Base-by-base conservation (phyloP, 2,113 vertebrate species). In the Corythoichthys haematopterus region DNA sequence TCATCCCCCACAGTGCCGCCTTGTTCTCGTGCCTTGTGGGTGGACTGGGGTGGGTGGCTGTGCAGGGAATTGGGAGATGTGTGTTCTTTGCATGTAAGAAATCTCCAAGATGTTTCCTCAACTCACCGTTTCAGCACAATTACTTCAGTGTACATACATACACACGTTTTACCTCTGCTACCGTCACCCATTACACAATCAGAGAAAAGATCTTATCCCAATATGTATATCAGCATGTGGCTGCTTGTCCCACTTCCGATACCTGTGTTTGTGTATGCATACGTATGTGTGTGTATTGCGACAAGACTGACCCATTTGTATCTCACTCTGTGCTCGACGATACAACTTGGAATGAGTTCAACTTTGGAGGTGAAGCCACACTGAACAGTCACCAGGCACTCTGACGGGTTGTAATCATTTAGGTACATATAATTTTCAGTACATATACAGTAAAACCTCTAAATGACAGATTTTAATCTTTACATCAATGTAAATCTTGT, bases 231-330 rank as follows among this genome's bases (percentile, higher is more conserved):
- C 89, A 88, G 90, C 83, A 85, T 90, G 90, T 88, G 86, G 83
- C 81, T 86, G 83, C 81, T 86, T 92, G 90, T 88, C 89, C 89
- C 86, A 92, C 78, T 91, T 92, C 85, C 80, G 85, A 74, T 79
- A 86, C 79, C 79, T 77, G 81, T 75, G 72, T 13, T 7, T 79
- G 15, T 79, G 73, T 70, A 72, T 67, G 69, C 66, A 37, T 73
- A 63, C 77, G 71, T 72, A 65, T 68, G 57, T 70, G 65, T 75
- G 74, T 74, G 70, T 85, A 86, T 84, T 91, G 89, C 86, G 80
- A 88, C 88, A 90, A 87, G 79, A 85, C 73, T 90, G 90, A 91
- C 90, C 89, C 84, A 91, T 91, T 92, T 91, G 82, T 87, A 81
- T 87, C 68, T 71, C 69, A 77, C 65, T 81, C 74, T 82, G 64